phyloP scores from a whole-genome alignment of 2,888 invertebrate species.

The Lissonota sp. region DNA sequence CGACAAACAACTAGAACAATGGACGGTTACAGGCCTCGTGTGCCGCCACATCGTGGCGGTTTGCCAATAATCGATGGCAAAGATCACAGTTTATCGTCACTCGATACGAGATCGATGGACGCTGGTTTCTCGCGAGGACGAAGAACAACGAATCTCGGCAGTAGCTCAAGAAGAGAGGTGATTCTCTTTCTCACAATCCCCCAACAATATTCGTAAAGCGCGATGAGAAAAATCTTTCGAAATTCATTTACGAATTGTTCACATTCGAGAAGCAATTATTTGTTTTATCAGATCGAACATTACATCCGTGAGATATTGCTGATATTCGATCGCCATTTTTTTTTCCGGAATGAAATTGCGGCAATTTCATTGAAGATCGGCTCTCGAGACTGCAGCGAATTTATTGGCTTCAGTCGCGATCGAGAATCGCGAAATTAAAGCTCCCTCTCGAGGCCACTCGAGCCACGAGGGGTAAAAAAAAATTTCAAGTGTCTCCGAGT shows the following conservation, averaged over 20 bases:
- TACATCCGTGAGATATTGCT: conserved; percentile 33
- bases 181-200: neutral
- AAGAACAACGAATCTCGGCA: conserved; percentile 73
- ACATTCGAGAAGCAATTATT: too few relatives aligned
- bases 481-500: conserved; percentile 35
- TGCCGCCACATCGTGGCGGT: conserved; percentile 89
- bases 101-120: conserved; percentile 94
- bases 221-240: neutral
- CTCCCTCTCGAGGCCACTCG: conserved; percentile 52
- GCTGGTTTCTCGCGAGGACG: conserved; percentile 87
- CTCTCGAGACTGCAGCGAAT: conserved; percentile 68
- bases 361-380: conserved; percentile 70
- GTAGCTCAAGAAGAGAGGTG: conserved; percentile 83
- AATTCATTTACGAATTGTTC: neutral
- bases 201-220: too few relatives aligned
- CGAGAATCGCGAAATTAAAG: conserved; percentile 63
- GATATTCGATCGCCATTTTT: conserved; percentile 60
- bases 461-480: conserved; percentile 8
- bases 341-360: conserved; percentile 27
- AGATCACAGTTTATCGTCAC: conserved; percentile 85
- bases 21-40: conserved; percentile 86
- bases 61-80: conserved; percentile 77
- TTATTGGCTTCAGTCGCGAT: conserved; percentile 47
- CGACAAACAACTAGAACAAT: conserved; percentile 76
- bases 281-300: neutral